Base-by-base conservation (phyloP, 2,797 vertebrate genomes). In the Australoheros facetus region DNA sequence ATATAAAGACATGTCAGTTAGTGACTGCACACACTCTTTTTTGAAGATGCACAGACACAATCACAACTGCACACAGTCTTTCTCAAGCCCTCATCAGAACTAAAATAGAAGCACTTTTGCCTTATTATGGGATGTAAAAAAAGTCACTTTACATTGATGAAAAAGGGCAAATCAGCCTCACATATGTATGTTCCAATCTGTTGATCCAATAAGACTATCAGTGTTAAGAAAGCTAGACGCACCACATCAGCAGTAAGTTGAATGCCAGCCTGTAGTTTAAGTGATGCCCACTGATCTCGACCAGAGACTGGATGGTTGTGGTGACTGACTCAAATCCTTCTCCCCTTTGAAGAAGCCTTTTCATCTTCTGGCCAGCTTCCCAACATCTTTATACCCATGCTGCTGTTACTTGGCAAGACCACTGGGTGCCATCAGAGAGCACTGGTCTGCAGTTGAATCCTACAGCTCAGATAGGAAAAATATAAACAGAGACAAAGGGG, bases 401-500 rank as follows among this genome's bases (percentile, higher is more conserved):
- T 87, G 88, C 75, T 72, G 71, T 90, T 90, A 71, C 81, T 12
- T 14, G 3, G 9, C 51, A 34, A 71, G 77, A 73, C 92, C 92
- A 92, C 90, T 84, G 81, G 92, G 83, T 89, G 91, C 81, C 84
- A 64, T 79, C 73, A 88, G 79, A 89, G 89, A 89, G 79, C 79
- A 74, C 34, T 39, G 26, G 70, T 77, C 37, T 73, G 5, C 48
- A 37, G 14, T 54, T 55, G n/a, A 23, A 3, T 48, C 14, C 14
- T 26, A n/a, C 4, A 73, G 30, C 0, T 13, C 19, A 39, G 8
- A 66, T 53, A 17, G 1, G 26, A 73, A 21, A 1, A 51, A 73
- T 23, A 7, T 56, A 55, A 26, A 75, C 21, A 53, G 4, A 66
- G 34, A 32, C n/a, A 23, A 17, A 17, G 32, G 7, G 1, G 11